These are phyloP conservation scores for Drosophila mauritiana DNA, from an alignment of 1,140 invertebrate genomes.

Conservation along the genomic window DNA sequence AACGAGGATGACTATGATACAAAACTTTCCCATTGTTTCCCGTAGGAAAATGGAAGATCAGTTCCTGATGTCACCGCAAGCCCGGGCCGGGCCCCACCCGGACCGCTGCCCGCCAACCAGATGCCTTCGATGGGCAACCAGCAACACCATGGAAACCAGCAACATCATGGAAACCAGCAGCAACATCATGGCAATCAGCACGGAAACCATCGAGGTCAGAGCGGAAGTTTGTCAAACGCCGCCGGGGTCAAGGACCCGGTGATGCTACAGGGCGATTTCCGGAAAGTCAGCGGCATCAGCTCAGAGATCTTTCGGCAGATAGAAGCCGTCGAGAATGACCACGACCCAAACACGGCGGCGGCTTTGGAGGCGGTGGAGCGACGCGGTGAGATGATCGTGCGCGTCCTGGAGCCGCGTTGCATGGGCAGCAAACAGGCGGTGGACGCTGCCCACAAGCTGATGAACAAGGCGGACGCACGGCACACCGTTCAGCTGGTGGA, in stretches of 20 bases:
- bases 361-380: conserved; percentile 95
- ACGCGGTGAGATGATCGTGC: conserved; percentile 96
- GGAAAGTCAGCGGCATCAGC: conserved; percentile 95
- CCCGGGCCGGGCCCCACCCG: conserved; percentile 92
- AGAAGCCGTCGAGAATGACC: conserved; percentile 97
- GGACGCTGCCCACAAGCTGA: conserved; percentile 93
- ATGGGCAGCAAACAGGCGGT: conserved; percentile 91
- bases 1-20: conserved; percentile 38
- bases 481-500: conserved; percentile 94
- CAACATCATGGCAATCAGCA: conserved; percentile 44
- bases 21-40: conserved; percentile 53
- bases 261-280: conserved; percentile 96
- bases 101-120: conserved; percentile 87
- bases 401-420: conserved; percentile 93
- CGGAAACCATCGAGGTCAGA: conserved; percentile 69
- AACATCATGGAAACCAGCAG: conserved; percentile 62
- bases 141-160: conserved; percentile 86
- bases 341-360: conserved; percentile 95
- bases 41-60: conserved; percentile 93
- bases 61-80: conserved; percentile 94
- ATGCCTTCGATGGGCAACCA: conserved; percentile 74
- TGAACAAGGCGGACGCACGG: conserved; percentile 86
- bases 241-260: conserved; percentile 90
- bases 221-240: conserved; percentile 65
- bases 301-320: conserved; percentile 98